Evolutionary conservation across 2,888 invertebrate genomes (phyloP).

Genomic region (Miltochrista miniata): DNA sequence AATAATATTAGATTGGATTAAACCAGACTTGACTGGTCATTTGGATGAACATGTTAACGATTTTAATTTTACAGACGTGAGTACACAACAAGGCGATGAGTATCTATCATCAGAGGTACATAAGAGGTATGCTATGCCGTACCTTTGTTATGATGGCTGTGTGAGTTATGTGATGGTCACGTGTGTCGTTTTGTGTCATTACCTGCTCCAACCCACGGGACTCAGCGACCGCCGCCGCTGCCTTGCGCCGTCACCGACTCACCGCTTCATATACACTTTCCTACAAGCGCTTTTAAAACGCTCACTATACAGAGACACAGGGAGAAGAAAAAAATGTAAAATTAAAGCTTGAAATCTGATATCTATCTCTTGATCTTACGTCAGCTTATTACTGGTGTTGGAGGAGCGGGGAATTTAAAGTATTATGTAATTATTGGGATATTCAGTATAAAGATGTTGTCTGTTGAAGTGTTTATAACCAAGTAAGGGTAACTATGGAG

Average conservation of each 20-base stretch:
- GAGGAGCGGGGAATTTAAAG: too few species aligned
- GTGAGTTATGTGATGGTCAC: constrained; percentile 55
- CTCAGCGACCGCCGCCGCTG: constrained; percentile 32
- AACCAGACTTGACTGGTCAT: background rate
- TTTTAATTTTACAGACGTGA: background rate
- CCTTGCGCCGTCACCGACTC: constrained; percentile 45
- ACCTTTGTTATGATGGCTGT: constrained; percentile 60
- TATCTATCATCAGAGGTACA: constrained; percentile 37
- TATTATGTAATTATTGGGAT: too few species aligned
- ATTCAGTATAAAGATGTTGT: too few species aligned
- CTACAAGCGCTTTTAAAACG: constrained; percentile 44
- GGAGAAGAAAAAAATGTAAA: too few species aligned
- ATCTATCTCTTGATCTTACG: too few species aligned
- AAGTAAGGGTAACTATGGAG: too few species aligned
- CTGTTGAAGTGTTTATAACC: too few species aligned
- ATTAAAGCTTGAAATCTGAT: too few species aligned
- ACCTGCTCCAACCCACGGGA: constrained; percentile 62
- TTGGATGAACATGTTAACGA: background rate
- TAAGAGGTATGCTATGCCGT: constrained; percentile 35
- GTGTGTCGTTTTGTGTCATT: constrained; percentile 69
- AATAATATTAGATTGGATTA: too few species aligned
- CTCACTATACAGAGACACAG: background rate
- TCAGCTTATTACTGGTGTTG: too few species aligned
- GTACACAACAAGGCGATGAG: constrained; percentile 11
- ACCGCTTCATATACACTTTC: constrained; percentile 40